These are phyloP conservation scores for Rhimphoctona megacephalus DNA, from an alignment of 2,888 invertebrate genomes.

Conservation along the genomic window DNA sequence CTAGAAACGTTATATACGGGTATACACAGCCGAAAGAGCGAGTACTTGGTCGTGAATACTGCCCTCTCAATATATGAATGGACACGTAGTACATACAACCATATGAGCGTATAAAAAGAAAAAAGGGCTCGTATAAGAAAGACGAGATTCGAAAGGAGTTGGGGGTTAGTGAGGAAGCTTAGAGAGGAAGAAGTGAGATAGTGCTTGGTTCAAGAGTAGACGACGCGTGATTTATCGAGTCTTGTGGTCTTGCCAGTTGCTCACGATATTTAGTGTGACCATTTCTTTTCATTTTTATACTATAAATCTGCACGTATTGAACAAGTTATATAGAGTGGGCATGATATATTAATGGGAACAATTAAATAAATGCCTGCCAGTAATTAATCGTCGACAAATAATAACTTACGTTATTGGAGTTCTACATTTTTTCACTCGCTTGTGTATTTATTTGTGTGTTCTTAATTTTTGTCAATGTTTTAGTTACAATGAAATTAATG, in stretches of 20 bases:
- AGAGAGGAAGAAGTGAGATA: slow-evolving; percentile 50
- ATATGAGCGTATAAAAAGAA: slow-evolving; percentile 18
- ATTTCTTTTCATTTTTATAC: slow-evolving; percentile 30
- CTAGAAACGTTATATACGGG: slow-evolving; percentile 23
- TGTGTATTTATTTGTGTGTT: not conserved
- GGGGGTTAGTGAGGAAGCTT: slow-evolving; percentile 7
- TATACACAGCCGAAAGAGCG: slow-evolving; percentile 15
- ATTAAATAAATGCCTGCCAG: not conserved
- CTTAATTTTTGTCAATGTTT: not conserved
- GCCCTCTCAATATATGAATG: slow-evolving; percentile 54
- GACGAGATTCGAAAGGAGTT: slow-evolving; percentile 34
- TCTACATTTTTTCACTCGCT: not conserved
- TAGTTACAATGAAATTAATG: not conserved
- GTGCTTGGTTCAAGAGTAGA: slow-evolving; percentile 40
- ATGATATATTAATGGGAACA: not conserved
- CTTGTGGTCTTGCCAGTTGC: slow-evolving; percentile 37
- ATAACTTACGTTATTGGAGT: not conserved
- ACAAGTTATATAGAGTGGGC: not conserved
- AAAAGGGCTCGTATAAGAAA: slow-evolving; percentile 19
- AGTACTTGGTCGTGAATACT: slow-evolving; percentile 37
- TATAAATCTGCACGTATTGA: not conserved
- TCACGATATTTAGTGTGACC: slow-evolving; percentile 6
- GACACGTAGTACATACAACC: not conserved
- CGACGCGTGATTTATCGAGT: slow-evolving; percentile 63
- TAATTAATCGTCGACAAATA: not conserved